Evolutionary conservation across 30 jellyfish, hydroid and myxozoan genomes (phyloP).

Genomic region (Phacellophora camtschatica): DNA sequence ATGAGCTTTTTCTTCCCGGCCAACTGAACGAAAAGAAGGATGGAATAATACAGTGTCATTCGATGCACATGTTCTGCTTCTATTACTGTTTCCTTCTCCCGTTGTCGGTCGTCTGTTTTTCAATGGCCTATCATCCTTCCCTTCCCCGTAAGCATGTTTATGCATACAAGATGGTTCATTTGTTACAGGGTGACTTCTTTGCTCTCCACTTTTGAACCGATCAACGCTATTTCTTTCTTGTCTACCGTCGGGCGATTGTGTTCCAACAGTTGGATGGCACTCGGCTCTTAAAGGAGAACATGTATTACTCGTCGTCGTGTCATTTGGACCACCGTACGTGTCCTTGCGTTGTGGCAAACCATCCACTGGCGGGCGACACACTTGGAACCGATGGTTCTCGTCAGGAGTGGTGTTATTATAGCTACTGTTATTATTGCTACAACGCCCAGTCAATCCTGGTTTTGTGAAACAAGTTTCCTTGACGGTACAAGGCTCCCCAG

Average conservation of each 20-base stretch:
- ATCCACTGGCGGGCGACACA: not conserved
- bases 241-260: conserved; percentile 28
- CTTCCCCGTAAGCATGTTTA: conserved; percentile 39
- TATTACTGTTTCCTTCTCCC: not conserved
- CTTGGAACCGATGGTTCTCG: not conserved
- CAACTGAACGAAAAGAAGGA: not conserved
- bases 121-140: conserved; percentile 7
- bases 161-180: conserved; percentile 27
- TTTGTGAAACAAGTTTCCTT: conserved; percentile 15
- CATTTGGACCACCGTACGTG: conserved; percentile 38
- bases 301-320: not conserved
- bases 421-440: not conserved
- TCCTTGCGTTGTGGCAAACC: conserved; percentile 54
- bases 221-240: not conserved
- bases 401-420: not conserved
- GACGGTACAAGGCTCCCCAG: not conserved
- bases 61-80: not conserved
- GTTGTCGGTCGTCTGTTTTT: not conserved
- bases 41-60: not conserved
- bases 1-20: not conserved
- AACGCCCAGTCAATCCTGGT: not conserved
- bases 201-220: not conserved
- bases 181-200: not conserved
- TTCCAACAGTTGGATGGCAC: not conserved
- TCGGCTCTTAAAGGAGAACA: conserved; percentile 8